Conservation (phyloP, 1,140 invertebrate species). For the Oscheius sp. region DNA sequence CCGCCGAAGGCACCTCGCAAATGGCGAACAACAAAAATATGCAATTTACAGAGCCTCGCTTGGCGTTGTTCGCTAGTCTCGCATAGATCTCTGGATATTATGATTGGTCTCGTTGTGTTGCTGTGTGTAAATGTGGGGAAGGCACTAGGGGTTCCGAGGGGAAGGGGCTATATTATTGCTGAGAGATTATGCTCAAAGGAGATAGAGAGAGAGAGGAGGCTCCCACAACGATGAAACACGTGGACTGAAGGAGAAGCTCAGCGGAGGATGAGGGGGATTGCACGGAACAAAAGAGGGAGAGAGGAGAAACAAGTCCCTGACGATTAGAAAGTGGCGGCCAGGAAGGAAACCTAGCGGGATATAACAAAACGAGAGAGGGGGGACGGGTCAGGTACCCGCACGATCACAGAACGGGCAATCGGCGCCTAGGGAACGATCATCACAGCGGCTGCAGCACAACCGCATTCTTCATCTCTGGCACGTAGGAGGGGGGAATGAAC, state of each 20-base stretch:
- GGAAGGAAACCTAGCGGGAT: not conserved
- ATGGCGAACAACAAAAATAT: conserved; percentile 5
- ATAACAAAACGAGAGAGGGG: not conserved
- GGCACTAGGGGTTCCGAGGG: too few species aligned
- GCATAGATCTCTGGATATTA: not conserved
- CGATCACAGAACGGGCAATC: not conserved
- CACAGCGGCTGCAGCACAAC: conserved; percentile 58
- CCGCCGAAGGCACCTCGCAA: conserved; percentile 7
- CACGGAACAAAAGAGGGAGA: not conserved
- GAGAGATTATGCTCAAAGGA: not conserved
- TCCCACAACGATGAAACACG: not conserved
- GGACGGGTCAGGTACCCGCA: not conserved
- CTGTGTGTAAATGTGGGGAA: not conserved
- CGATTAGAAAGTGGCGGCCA: not conserved
- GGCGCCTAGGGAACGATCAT: not conserved
- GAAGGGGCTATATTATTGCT: not conserved
- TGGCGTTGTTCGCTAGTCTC: not conserved
- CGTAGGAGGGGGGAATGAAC: conserved; percentile 52
- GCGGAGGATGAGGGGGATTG: not conserved
- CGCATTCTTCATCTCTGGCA: conserved; percentile 53
- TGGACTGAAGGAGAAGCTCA: not conserved
- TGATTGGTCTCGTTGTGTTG: not conserved
- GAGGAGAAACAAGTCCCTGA: conserved; percentile 3
- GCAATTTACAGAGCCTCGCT: conserved; percentile 2
- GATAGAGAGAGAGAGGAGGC: not conserved